Conservation (phyloP, 2,888 invertebrate genomes). For the Carcina quercana region DNA sequence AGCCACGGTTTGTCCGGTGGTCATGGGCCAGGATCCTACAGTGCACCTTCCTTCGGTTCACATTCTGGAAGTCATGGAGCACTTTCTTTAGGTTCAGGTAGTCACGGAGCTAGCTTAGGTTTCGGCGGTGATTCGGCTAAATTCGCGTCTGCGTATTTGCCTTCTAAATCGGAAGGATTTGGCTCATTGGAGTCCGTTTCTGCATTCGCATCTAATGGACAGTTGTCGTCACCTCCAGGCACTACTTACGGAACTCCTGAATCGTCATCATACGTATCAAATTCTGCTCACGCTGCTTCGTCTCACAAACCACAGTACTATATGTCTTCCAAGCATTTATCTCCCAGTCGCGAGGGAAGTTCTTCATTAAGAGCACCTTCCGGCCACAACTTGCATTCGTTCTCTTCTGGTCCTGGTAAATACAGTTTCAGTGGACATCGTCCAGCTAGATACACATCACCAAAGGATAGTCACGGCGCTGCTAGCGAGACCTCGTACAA, state of each 20-base stretch:
- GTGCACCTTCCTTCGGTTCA: constrained; percentile 38
- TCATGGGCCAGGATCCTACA: constrained; percentile 41
- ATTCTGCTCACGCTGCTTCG: constrained; percentile 42
- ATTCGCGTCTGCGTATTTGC: constrained; percentile 38
- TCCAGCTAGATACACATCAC: constrained; percentile 38
- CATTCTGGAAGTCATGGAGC: constrained; percentile 26
- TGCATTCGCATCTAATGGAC: constrained; percentile 45
- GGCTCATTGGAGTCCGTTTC: constrained; percentile 42
- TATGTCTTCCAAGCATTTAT: constrained; percentile 40
- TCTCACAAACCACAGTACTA: constrained; percentile 51
- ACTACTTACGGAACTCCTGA: constrained; percentile 48
- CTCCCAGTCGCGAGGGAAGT: constrained; percentile 38
- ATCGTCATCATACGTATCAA: constrained; percentile 30
- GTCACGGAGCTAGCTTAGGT: constrained; percentile 39
- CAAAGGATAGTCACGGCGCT: constrained; percentile 53
- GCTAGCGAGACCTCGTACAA: constrained; percentile 61
- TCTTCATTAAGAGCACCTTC: constrained; percentile 46
- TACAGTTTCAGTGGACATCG: constrained; percentile 44
- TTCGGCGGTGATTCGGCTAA: constrained; percentile 46
- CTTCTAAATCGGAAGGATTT: constrained; percentile 43
- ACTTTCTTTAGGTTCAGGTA: constrained; percentile 31
- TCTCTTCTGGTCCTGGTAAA: constrained; percentile 49
- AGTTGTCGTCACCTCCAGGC: constrained; percentile 43
- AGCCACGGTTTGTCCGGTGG: constrained; percentile 39
- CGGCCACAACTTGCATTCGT: constrained; percentile 43